phyloP scores from a whole-genome alignment of 2,888 invertebrate species.

The Eudemis profundana region DNA sequence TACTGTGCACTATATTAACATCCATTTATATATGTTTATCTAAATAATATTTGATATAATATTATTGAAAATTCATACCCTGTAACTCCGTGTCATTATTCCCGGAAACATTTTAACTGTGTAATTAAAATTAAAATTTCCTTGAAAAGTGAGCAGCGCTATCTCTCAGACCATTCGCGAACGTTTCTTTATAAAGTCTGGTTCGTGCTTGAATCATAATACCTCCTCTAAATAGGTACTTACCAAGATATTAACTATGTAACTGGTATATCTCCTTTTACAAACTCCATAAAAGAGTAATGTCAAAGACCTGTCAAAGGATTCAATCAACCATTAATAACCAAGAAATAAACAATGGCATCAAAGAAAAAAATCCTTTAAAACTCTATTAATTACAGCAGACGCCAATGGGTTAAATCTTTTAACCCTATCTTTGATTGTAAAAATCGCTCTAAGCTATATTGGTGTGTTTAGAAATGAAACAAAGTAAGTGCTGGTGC shows the following conservation, averaged over 20 bases:
- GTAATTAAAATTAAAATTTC: no score
- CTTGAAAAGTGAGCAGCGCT: no score
- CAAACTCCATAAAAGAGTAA: background rate
- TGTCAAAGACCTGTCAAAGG: slow-evolving; percentile 3
- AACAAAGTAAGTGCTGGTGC: background rate
- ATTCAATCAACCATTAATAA: slow-evolving; percentile 38
- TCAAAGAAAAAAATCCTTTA: slow-evolving; percentile 70
- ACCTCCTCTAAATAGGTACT: no score
- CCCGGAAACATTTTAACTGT: no score
- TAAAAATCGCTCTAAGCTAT: slow-evolving; percentile 63
- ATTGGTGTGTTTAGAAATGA: background rate
- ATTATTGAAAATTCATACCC: no score
- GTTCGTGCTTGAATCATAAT: no score
- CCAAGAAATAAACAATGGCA: slow-evolving; percentile 63
- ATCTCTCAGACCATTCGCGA: no score
- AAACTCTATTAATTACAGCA: slow-evolving; percentile 78
- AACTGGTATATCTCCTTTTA: background rate
- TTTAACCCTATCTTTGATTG: slow-evolving; percentile 70
- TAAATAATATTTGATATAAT: no score
- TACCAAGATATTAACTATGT: no score
- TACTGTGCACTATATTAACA: background rate
- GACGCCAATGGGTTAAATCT: slow-evolving; percentile 73
- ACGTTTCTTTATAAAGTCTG: no score
- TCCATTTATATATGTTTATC: no score
- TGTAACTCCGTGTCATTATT: no score